A percentile compares a stretch with the other conserved stretches of the same genome.
phyloP scores from a whole-genome alignment of 2,113 vertebrate genomes.

The Lonchura striata region DNA sequence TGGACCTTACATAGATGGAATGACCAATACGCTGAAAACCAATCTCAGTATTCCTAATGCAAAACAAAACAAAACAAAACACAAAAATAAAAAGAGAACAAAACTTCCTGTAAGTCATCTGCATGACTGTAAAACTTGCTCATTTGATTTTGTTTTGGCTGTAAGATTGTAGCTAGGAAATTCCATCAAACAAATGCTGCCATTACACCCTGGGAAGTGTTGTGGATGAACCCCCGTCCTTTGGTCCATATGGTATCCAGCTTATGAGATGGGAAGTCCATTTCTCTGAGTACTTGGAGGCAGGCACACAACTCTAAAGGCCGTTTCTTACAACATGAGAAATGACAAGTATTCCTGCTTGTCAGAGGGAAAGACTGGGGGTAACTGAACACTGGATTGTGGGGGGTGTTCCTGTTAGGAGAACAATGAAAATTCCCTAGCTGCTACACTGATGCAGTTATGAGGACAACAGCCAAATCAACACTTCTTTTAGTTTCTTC shows the following conservation, averaged over 20 bases:
- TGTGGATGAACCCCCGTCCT: not conserved
- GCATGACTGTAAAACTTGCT: constrained; percentile 57
- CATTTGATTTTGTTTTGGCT: not conserved
- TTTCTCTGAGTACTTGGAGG: not conserved
- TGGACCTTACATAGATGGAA: not conserved
- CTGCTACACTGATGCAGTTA: not conserved
- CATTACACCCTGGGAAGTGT: not conserved
- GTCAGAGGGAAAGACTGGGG: not conserved
- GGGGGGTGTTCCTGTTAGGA: not conserved
- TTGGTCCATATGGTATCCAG: not conserved
- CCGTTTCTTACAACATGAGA: not conserved
- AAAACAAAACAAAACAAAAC: not conserved
- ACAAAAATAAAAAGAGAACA: not conserved
- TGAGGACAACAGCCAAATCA: not conserved
- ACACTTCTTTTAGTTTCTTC: not conserved
- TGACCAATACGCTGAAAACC: constrained; percentile 29
- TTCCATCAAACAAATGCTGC: constrained; percentile 12
- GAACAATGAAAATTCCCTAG: not conserved
- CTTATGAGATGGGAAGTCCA: not conserved
- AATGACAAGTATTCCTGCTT: not conserved
- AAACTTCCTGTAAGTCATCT: not conserved
- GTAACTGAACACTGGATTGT: not conserved
- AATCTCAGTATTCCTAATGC: not conserved
- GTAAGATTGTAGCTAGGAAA: constrained; percentile 41
- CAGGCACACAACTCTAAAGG: not conserved